Conservation (phyloP, 2,797 vertebrate genomes). For the Lates japonicus region DNA sequence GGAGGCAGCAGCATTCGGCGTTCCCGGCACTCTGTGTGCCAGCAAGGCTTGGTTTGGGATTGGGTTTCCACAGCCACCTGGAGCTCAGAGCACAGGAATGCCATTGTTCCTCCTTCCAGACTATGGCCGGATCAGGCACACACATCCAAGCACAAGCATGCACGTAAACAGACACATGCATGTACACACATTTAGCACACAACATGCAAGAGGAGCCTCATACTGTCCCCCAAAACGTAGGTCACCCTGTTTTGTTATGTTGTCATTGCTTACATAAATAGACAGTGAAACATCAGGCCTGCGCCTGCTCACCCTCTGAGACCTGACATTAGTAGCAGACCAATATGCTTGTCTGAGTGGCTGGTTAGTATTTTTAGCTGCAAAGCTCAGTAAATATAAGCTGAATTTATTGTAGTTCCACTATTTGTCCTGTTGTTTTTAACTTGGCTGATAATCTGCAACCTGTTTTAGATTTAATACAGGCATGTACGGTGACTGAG, state of each 20-base stretch:
- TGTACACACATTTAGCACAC: constrained; percentile 16
- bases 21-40: constrained; percentile 80
- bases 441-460: constrained; percentile 4
- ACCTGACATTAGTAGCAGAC: constrained; percentile 34
- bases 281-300: constrained; percentile 25
- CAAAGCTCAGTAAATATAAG: constrained; percentile 14
- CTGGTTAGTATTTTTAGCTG: constrained; percentile 27
- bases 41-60: constrained; percentile 83
- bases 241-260: constrained; percentile 42
- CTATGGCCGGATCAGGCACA: constrained; percentile 71
- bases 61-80: constrained; percentile 89
- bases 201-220: constrained; percentile 27
- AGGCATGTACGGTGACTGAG: constrained; percentile 1
- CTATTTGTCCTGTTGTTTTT: not conserved
- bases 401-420: not conserved
- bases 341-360: constrained; percentile 7
- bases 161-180: constrained; percentile 46
- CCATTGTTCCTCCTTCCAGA: constrained; percentile 84
- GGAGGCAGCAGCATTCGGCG: constrained; percentile 79
- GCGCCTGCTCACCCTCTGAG: not conserved
- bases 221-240: constrained; percentile 38
- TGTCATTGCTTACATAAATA: constrained; percentile 40
- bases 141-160: constrained; percentile 50
- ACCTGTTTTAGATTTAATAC: not conserved
- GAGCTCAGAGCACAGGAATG: constrained; percentile 87